Evolutionary conservation across 2,113 vertebrate species (phyloP), one percentile per base, ranked within the genome.

Genomic region (Hydrolagus affinis): DNA sequence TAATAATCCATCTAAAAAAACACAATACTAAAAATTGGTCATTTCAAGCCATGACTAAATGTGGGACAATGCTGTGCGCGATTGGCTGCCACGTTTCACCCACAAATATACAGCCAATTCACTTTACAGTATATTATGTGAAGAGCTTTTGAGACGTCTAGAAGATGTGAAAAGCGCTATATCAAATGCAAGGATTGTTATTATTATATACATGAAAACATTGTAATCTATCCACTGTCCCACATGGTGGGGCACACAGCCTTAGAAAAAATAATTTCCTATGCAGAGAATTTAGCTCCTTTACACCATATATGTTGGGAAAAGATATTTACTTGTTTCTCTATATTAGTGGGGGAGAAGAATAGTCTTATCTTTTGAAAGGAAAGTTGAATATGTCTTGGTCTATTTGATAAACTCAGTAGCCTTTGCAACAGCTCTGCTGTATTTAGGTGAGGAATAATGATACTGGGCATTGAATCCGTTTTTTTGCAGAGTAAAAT

Each of bases 181-280:
- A n/a, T n/a, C n/a, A n/a, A n/a, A n/a, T n/a, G n/a, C n/a, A n/a
- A n/a, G n/a, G n/a, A n/a, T n/a, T n/a, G n/a, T n/a, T n/a, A n/a
- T n/a, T 80, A n/a, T 12, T 3, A 12, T 25, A 62, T 9, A 59
- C 32, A 17, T 66, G 44, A 6, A 66, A 17, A 30, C 21, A 32
- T 30, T 80, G 78, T 28, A 30, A 66, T 66, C 66, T 83, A 17
- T 83, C 14, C 64, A 15, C 28, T 83, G 3, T 25, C 21, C 62
- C 78, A 83, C 78, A 32, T 11, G 78, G 17, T 83, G 78, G 78
- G 21, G 78, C 62, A 83, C 32, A 10, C 19, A 30, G 66, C 78
- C 21, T 15, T 28, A 62, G 62, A 17, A 66, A 68, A 83, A 83
- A 56, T 3, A 11, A 2, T 23, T 32, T 66, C n/a, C 78, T 9